Conservation (phyloP, 1,140 invertebrate genomes). For the Oedothorax gibbosus region DNA sequence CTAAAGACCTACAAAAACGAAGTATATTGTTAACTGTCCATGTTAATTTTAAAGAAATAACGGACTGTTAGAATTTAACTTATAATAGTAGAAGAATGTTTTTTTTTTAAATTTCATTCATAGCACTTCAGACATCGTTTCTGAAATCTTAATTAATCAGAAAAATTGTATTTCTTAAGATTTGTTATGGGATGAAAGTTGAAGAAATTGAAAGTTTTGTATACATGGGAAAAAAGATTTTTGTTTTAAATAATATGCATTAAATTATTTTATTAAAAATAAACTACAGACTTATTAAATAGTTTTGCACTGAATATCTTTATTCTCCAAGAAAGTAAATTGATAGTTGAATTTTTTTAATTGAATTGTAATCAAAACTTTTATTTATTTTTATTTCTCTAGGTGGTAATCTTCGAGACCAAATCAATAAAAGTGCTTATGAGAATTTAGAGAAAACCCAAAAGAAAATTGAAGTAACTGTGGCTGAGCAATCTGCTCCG, state of each 20-base stretch:
- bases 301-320: no score
- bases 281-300: no score
- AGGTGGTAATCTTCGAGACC: conserved; percentile 76
- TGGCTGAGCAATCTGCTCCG: conserved; percentile 71
- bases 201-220: no score
- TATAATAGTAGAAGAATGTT: not conserved
- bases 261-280: no score
- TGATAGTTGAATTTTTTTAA: not conserved
- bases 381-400: conserved; percentile 29
- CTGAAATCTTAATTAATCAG: no score
- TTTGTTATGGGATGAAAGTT: no score
- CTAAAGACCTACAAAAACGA: conserved; percentile 92
- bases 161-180: no score
- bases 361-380: not conserved
- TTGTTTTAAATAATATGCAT: no score
- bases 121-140: no score
- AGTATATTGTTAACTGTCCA: conserved; percentile 68
- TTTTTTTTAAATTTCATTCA: no score
- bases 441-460: conserved; percentile 90
- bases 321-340: no score
- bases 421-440: conserved; percentile 91
- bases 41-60: not conserved
- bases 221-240: no score
- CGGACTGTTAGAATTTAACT: not conserved
- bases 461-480: conserved; percentile 74